Conservation (phyloP, 2,888 invertebrate species). For the Heliconius ethilla region DNA sequence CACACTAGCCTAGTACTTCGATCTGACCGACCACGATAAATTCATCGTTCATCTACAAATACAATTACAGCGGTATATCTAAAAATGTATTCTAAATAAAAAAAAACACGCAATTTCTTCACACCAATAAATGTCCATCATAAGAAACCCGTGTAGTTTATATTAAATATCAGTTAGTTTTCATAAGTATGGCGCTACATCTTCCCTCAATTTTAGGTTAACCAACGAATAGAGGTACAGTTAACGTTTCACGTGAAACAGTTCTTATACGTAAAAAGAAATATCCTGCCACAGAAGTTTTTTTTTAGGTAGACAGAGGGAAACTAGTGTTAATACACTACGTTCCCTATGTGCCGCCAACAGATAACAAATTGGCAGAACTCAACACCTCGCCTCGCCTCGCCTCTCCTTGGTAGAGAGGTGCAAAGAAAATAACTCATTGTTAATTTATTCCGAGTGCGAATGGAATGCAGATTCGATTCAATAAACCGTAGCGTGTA, state of each 20-base stretch:
- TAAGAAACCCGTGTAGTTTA: constrained; percentile 18
- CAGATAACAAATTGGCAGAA: no score
- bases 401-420: no score
- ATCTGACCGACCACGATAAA: constrained; percentile 48
- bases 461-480: no score
- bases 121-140: constrained; percentile 13
- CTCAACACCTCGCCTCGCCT: no score
- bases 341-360: no score
- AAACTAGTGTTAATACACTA: no score
- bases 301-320: no score
- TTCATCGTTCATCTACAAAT: constrained; percentile 10
- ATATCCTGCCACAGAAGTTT: constrained; percentile 19
- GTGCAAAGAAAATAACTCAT: no score
- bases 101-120: constrained; percentile 23
- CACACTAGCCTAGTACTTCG: constrained; percentile 69
- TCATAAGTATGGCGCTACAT: constrained; percentile 40
- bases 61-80: constrained; percentile 13
- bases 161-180: constrained; percentile 25
- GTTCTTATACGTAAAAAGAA: constrained; percentile 11
- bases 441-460: no score
- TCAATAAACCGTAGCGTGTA: no score
- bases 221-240: constrained; percentile 27
- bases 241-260: constrained; percentile 32
- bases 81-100: constrained; percentile 11
- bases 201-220: constrained; percentile 35